phyloP scores from a whole-genome alignment of 2,888 invertebrate species.

The Acronicta leporina region DNA sequence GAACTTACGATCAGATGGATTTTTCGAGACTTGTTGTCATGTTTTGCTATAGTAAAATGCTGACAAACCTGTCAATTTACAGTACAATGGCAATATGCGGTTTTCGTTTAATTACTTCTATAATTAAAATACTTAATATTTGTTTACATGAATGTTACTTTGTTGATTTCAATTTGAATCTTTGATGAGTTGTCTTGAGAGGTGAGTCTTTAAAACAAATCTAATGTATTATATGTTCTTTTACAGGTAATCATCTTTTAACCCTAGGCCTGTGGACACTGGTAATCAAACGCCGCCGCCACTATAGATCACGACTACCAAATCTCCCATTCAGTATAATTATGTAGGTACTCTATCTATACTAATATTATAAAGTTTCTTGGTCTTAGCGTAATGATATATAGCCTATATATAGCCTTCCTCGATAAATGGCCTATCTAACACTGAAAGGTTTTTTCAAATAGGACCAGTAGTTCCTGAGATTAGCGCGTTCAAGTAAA shows the following conservation, averaged over 20 bases:
- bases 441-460: too few relatives aligned
- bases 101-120: not conserved
- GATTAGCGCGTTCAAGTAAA: too few relatives aligned
- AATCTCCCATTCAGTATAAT: not conserved
- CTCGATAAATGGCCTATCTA: too few relatives aligned
- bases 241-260: slow-evolving; percentile 27
- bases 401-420: too few relatives aligned
- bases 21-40: slow-evolving; percentile 15
- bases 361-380: too few relatives aligned
- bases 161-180: too few relatives aligned
- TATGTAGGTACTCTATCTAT: too few relatives aligned
- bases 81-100: not conserved
- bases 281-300: not conserved
- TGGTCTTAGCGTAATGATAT: too few relatives aligned
- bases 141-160: too few relatives aligned
- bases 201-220: not conserved
- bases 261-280: not conserved
- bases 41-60: slow-evolving; percentile 11
- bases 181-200: too few relatives aligned
- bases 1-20: slow-evolving; percentile 7
- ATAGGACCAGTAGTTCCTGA: too few relatives aligned
- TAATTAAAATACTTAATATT: too few relatives aligned
- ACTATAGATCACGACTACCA: not conserved
- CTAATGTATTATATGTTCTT: slow-evolving; percentile 1
- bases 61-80: not conserved